These are phyloP conservation scores for Eumacrocentrus americanus DNA, from an alignment of 2,888 invertebrate genomes.

Conservation along the genomic window DNA sequence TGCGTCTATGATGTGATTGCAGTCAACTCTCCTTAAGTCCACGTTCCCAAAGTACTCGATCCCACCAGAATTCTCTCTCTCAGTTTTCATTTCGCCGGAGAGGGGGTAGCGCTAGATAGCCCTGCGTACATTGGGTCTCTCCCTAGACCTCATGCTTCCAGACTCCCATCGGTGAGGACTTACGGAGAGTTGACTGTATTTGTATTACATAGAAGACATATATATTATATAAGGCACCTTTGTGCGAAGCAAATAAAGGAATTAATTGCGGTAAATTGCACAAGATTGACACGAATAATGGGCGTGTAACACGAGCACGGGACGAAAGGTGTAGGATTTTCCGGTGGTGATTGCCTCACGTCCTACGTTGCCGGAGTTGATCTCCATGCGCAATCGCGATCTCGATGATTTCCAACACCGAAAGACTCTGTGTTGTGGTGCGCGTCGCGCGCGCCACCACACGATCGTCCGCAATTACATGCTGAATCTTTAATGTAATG, in stretches of 20 bases:
- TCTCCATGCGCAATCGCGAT: conserved; percentile 27
- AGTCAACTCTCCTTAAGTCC: too few relatives aligned
- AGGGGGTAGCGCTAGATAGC: too few relatives aligned
- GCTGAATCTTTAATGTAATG: conserved; percentile 63
- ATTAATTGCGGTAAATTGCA: conserved; percentile 21
- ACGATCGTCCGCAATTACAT: conserved; percentile 61
- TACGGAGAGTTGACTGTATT: too few relatives aligned
- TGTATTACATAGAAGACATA: neutral
- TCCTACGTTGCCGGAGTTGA: conserved; percentile 16
- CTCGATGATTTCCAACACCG: conserved; percentile 26
- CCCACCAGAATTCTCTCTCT: too few relatives aligned
- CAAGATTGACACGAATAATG: conserved; percentile 18
- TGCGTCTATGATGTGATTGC: conserved; percentile 28
- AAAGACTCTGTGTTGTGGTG: conserved; percentile 9
- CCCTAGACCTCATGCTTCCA: too few relatives aligned
- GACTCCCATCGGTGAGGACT: too few relatives aligned
- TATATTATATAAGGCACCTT: neutral
- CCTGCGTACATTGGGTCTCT: too few relatives aligned
- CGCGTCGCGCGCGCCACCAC: conserved; percentile 28
- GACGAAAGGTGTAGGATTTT: conserved; percentile 25
- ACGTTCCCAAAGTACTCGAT: too few relatives aligned
- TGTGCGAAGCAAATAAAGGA: conserved; percentile 11
- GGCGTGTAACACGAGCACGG: neutral
- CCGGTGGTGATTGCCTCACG: conserved; percentile 40
- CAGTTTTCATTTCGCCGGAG: too few relatives aligned